Evolutionary conservation across 2,113 vertebrate genomes (phyloP).

Genomic region (Prionailurus bengalensis): DNA sequence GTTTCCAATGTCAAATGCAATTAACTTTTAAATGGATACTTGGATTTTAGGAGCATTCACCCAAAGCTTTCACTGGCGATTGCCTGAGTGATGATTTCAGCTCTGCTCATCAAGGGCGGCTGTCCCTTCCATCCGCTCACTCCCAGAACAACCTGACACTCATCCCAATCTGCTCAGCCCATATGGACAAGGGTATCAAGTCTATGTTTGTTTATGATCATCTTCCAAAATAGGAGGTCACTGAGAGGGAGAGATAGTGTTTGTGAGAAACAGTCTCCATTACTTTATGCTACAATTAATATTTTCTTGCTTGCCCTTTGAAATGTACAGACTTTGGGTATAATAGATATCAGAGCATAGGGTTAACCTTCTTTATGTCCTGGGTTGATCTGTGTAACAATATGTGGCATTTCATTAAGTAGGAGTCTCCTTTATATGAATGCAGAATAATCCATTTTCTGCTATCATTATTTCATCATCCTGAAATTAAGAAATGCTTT

Average conservation of each 20-base stretch:
- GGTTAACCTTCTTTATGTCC: neutral
- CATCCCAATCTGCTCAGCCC: neutral
- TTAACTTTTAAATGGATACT: slow-evolving; percentile 68
- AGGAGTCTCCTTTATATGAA: neutral
- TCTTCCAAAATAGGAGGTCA: neutral
- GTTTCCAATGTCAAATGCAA: slow-evolving; percentile 70
- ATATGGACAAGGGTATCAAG: neutral
- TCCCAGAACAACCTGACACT: neutral
- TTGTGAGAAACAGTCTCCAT: neutral
- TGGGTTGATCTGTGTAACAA: neutral
- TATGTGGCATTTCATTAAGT: neutral
- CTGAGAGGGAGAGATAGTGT: neutral
- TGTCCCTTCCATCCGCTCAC: neutral
- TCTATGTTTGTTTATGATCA: neutral
- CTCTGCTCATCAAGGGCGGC: slow-evolving; percentile 44
- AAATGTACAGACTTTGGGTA: slow-evolving; percentile 6
- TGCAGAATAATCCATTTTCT: neutral
- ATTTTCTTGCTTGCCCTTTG: slow-evolving; percentile 1
- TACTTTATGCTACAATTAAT: neutral
- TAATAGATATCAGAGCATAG: neutral
- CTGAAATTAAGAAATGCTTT: slow-evolving; percentile 37
- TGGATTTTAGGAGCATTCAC: slow-evolving; percentile 45
- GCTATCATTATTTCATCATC: neutral
- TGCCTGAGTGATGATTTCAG: slow-evolving; percentile 74
- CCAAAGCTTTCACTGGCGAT: slow-evolving; percentile 63